These are phyloP conservation scores for Lasioglossum lativentre DNA, from an alignment of 2,888 invertebrate genomes.

Conservation along the genomic window DNA sequence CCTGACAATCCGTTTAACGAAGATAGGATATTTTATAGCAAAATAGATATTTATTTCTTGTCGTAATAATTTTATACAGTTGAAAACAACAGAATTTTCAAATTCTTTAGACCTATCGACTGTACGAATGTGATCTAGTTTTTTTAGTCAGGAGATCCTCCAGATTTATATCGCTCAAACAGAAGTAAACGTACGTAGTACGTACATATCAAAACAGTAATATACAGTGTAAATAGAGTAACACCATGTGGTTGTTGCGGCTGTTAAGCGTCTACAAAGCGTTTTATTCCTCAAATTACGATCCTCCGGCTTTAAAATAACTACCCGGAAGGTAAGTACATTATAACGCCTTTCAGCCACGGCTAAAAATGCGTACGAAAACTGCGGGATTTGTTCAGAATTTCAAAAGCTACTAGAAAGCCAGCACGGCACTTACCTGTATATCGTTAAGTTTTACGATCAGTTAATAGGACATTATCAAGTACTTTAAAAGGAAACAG, in stretches of 20 bases:
- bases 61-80: no score
- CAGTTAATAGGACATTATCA: not conserved
- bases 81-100: no score
- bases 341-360: not conserved
- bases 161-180: no score
- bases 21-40: no score
- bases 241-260: not conserved
- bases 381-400: not conserved
- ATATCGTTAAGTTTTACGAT: not conserved
- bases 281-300: not conserved
- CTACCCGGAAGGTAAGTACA: not conserved
- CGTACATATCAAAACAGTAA: not conserved
- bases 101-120: no score
- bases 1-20: no score
- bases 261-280: not conserved
- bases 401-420: not conserved
- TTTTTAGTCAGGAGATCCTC: no score
- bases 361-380: not conserved
- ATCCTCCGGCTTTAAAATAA: not conserved
- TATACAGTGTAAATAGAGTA: not conserved
- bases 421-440: not conserved
- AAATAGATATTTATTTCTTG: no score
- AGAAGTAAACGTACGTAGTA: no score
- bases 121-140: no score
- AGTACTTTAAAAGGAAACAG: not conserved